Base-by-base conservation (phyloP, 2,888 invertebrate species). In the Callimorpha dominula region DNA sequence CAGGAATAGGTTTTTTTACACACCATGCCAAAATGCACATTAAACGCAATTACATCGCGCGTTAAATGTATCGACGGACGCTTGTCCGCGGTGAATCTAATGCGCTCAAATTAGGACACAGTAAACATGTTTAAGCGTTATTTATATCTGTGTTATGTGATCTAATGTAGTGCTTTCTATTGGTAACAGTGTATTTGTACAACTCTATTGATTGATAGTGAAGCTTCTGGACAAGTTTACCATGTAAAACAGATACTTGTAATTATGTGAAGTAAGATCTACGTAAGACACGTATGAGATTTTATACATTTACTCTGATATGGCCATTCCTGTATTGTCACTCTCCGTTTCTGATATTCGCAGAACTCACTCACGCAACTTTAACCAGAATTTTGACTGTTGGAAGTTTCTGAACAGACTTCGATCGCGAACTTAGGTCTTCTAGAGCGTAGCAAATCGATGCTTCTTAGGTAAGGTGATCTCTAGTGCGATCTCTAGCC, bases 41-140 rank as follows among this genome's bases (percentile, higher is more conserved):
- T 40, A 64, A 68, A 72, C 42, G 40, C 52, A 49, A 68, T 68
- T 60, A 50, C 4, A 50, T 65, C 42, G 40, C 57, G 60, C 60
- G 15, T 65, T 72, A 57, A 68, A 68, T 67, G 70, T 73, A 82
- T 81, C n/a, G n/a, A n/a, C n/a, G n/a, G n/a, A n/a, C n/a, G n/a
- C 60, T 72, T 64, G 73, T 75, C 71, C 75, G 74, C 57, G 20
- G 60, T 20, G 60, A 75, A 78, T 83, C 79, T 78, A 85, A 86
- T 80, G 83, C 81, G 69, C 71, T 78, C 76, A 86, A 86, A 85
- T 85, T 85, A 82, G 85, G 79, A 80, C 78, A 31, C 57, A 43
- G 75, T 83, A 72, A 81, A 80, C 82, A 80, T 80, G 84, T 74
- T 79, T 84, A 80, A 85, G 84, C 81, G 85, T 86, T 63, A 70